phyloP scores from a whole-genome alignment of 2,113 vertebrate species.

The Tursiops truncatus region DNA sequence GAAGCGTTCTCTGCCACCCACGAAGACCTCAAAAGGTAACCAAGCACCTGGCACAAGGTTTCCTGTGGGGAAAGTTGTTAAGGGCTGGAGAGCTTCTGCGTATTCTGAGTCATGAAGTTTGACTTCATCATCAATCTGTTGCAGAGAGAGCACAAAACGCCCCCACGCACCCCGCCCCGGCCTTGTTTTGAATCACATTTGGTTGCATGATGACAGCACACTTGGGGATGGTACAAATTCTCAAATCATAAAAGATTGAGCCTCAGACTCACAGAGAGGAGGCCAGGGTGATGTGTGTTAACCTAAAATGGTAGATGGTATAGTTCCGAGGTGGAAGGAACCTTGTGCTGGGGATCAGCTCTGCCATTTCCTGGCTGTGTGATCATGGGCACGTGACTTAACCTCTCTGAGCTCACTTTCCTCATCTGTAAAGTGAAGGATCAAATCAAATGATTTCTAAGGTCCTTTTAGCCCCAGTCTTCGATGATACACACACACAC shows the following conservation, averaged over 20 bases:
- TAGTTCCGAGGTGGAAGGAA: not conserved
- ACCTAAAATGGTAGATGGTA: not conserved
- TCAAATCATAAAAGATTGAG: not conserved
- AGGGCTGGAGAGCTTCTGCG: not conserved
- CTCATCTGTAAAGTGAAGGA: conserved; percentile 2
- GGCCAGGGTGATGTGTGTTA: not conserved
- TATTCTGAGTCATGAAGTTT: not conserved
- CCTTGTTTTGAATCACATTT: not conserved
- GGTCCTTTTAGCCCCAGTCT: not conserved
- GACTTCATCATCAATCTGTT: not conserved
- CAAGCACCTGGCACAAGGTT: not conserved
- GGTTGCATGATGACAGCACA: not conserved
- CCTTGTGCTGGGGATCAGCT: not conserved
- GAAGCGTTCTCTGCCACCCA: conserved; percentile 26
- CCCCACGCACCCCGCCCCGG: not conserved
- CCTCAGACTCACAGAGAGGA: not conserved
- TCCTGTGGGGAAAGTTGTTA: conserved; percentile 41
- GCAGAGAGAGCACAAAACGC: not conserved
- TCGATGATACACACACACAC: not conserved
- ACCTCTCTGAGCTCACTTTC: not conserved
- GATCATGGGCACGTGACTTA: not conserved
- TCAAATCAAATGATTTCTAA: conserved; percentile 27
- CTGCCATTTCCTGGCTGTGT: not conserved
- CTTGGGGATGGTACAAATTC: not conserved
- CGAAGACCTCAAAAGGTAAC: conserved; percentile 43